Conservation (phyloP, 2,888 invertebrate genomes). For the Caradrina kadenii region DNA sequence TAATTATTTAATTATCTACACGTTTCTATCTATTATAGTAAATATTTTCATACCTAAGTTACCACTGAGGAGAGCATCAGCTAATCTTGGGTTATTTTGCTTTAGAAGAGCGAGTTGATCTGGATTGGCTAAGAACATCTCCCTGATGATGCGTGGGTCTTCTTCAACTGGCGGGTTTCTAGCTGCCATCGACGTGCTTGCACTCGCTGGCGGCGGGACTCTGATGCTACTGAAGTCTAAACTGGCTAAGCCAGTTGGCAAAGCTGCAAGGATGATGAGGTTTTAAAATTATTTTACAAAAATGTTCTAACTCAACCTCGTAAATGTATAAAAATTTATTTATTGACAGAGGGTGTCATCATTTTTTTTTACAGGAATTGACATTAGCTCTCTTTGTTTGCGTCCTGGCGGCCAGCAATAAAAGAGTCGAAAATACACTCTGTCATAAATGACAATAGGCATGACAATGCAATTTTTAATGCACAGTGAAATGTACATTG, state of each 20-base stretch:
- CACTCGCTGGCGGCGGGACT: constrained; percentile 92
- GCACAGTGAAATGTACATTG: constrained; percentile 61
- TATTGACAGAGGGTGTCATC: constrained; percentile 49
- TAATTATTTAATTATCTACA: neutral
- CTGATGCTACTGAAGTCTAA: constrained; percentile 97
- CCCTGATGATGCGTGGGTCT: constrained; percentile 95
- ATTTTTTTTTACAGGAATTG: constrained; percentile 39
- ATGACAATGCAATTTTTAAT: constrained; percentile 80
- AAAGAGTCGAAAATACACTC: constrained; percentile 62
- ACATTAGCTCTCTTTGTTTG: constrained; percentile 46
- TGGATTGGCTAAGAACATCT: constrained; percentile 97
- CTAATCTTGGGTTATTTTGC: constrained; percentile 97
- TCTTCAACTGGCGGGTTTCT: constrained; percentile 91
- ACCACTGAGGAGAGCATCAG: constrained; percentile 97
- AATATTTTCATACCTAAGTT: constrained; percentile 91
- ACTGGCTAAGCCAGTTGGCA: constrained; percentile 88
- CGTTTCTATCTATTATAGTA: neutral
- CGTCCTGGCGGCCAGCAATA: constrained; percentile 57
- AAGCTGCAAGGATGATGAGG: constrained; percentile 75
- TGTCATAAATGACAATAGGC: constrained; percentile 76
- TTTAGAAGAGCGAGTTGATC: constrained; percentile 97
- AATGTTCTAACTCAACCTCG: constrained; percentile 28
- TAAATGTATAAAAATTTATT: constrained; percentile 41
- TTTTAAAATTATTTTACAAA: constrained; percentile 62
- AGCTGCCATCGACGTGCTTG: constrained; percentile 81